Evolutionary conservation across 2,888 invertebrate genomes (phyloP), one percentile per base, ranked within the genome.

Genomic region (Linhomoeus sp.): DNA sequence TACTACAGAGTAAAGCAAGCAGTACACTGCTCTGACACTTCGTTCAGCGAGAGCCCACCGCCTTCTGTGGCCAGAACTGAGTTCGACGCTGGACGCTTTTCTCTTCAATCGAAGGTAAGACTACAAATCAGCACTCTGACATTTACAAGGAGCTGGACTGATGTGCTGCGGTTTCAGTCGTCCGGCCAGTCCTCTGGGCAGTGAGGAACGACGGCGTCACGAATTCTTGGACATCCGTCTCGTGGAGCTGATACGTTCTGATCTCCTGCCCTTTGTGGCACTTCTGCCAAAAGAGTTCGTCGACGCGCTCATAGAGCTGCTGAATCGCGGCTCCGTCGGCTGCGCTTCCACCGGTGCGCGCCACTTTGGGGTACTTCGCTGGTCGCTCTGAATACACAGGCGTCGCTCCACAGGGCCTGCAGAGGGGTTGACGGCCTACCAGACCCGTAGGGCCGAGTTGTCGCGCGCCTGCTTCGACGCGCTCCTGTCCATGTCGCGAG

Each of bases 71-170:
- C 76, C 78, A 46, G 80, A 80, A 56, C 71, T 94, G 48, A 84
- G 83, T 0, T 75, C 75, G 45, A 80, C 85, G 0, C 69, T 94
- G 36, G 86, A 92, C 59, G 81, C 83, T 47, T 92, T 90, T 66
- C 73, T 94, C 49, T 94, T 94, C 64, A 81, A 83, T 12, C 76
- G 76, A 60, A 77, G 76, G 80, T 80, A 67, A 66, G 59, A n/a
- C n/a, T n/a, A n/a, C n/a, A n/a, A n/a, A n/a, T n/a, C n/a, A n/a
- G n/a, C 38, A 9, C 9, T 7, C 38, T 14, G 38, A 38, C 14
- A 7, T 7, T 9, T n/a, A 38, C 7, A 17, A 9, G 7, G 38
- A 33, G 33, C 15, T 33, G 9, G 33, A 15, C 9, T 12, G 33
- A 33, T 33, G 33, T 33, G 15, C 33, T 33, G 12, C 33, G 15